phyloP scores from a whole-genome alignment of 2,113 vertebrate genomes.

The Dipodomys merriami region DNA sequence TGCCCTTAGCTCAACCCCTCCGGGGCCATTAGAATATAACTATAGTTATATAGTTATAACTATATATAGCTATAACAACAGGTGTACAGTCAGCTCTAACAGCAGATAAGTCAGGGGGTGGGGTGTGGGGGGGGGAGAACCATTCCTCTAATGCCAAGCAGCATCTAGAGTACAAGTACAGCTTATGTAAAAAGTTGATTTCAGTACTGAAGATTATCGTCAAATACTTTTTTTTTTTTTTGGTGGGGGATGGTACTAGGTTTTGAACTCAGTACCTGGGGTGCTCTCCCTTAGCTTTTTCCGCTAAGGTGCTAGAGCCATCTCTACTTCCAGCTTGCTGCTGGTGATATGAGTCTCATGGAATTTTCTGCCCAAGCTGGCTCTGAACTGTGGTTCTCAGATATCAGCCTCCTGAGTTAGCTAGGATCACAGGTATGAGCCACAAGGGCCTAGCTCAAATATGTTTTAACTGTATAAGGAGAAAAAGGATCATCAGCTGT shows the following conservation, averaged over 20 bases:
- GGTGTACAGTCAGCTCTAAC: neutral
- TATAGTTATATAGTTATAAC: neutral
- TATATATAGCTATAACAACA: too few species aligned
- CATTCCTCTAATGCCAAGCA: neutral
- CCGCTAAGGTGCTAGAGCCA: too few species aligned
- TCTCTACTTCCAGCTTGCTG: too few species aligned
- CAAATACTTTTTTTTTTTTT: constrained; percentile 29
- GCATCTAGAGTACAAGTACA: neutral
- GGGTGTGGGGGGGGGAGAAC: neutral
- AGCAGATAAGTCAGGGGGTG: neutral
- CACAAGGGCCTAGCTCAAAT: too few species aligned
- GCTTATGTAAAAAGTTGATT: neutral
- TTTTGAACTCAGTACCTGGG: too few species aligned
- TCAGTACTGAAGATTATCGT: neutral
- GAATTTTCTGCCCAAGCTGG: too few species aligned
- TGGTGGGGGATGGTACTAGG: too few species aligned
- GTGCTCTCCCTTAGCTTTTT: too few species aligned
- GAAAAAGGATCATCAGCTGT: neutral
- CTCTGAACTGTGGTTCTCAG: too few species aligned
- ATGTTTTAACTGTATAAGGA: neutral
- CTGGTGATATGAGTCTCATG: too few species aligned
- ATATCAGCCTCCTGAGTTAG: too few species aligned
- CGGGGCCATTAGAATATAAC: neutral
- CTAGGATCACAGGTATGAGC: too few species aligned
- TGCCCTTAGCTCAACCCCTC: neutral